Evolutionary conservation across 2,113 vertebrate species (phyloP).

Genomic region (Malurus melanocephalus): DNA sequence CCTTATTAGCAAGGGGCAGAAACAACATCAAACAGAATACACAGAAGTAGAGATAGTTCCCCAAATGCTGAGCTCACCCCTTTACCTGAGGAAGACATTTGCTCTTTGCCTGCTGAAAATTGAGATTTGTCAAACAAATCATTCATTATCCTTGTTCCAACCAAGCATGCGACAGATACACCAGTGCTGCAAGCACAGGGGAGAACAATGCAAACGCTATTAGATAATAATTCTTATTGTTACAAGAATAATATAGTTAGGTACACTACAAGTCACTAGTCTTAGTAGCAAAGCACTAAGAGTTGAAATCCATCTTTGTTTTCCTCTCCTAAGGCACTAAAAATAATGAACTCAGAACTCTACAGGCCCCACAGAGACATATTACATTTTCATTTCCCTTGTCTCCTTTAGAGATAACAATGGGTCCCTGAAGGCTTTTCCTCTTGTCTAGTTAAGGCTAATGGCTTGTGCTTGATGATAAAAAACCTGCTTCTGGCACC

Average conservation of each 20-base stretch:
- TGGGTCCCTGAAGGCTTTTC: conserved; percentile 35
- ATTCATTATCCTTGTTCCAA: background rate
- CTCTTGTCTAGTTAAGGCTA: conserved; percentile 54
- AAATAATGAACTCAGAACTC: background rate
- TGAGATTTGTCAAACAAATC: conserved; percentile 6
- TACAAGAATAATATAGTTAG: conserved; percentile 23
- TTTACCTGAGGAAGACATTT: background rate
- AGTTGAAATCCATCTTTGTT: conserved; percentile 31
- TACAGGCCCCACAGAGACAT: background rate
- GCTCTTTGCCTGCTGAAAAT: background rate
- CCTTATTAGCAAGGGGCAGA: background rate
- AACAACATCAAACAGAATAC: background rate
- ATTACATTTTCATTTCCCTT: conserved; percentile 22
- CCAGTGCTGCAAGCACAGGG: background rate
- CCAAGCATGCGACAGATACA: background rate
- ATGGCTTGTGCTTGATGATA: conserved; percentile 50
- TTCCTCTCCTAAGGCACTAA: conserved; percentile 32
- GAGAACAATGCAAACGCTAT: background rate
- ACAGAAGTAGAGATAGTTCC: background rate
- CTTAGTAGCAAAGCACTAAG: conserved; percentile 1
- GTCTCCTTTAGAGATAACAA: conserved; percentile 34
- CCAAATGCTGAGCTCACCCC: background rate
- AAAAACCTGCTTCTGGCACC: conserved; percentile 32
- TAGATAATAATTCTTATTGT: conserved; percentile 30
- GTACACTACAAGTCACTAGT: background rate